Evolutionary conservation across 2,797 vertebrate genomes (phyloP).

Genomic region (Petrocephalus schoutedeni): DNA sequence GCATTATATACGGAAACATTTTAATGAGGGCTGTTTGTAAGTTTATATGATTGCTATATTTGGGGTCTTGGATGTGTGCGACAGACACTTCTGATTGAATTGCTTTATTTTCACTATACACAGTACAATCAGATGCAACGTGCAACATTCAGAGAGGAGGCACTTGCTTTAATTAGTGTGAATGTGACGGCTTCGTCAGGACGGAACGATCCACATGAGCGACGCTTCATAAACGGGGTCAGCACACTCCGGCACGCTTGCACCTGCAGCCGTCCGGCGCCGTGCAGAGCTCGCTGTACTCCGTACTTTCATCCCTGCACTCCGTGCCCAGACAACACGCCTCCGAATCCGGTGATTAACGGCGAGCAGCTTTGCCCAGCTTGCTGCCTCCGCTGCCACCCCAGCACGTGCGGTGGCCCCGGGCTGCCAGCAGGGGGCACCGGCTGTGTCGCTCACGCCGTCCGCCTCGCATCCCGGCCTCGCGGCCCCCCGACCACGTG

Average conservation of each 20-base stretch:
- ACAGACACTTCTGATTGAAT: not conserved
- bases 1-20: not conserved
- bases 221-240: not conserved
- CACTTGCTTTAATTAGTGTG: not conserved
- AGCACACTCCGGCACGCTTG: not conserved
- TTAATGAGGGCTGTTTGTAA: not conserved
- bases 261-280: not conserved
- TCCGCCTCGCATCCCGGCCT: not conserved
- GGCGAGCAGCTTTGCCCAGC: not conserved
- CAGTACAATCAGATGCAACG: too few relatives aligned
- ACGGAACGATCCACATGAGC: not conserved
- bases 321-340: not conserved
- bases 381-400: not conserved
- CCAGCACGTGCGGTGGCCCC: not conserved
- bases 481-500: not conserved
- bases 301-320: not conserved
- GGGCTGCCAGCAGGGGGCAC: not conserved
- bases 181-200: not conserved
- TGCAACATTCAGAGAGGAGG: too few relatives aligned
- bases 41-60: not conserved
- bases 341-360: not conserved
- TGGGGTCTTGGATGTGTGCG: not conserved
- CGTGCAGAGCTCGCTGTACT: not conserved
- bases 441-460: not conserved
- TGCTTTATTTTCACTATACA: too few relatives aligned